Base-by-base conservation (phyloP, 2,797 vertebrate genomes). In the Paguma larvata region DNA sequence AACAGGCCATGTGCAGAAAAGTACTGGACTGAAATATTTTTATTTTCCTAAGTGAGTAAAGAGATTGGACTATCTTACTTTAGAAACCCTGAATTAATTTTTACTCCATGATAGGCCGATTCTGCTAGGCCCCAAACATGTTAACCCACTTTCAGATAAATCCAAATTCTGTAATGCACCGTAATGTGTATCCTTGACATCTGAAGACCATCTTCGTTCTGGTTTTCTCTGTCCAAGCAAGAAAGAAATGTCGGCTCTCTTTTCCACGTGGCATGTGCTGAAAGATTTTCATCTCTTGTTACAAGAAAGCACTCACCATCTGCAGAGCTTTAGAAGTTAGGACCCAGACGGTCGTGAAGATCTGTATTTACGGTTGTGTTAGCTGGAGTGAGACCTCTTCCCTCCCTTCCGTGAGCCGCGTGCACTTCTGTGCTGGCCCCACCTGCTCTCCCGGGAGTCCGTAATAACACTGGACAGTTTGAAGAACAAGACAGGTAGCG, bases 11-110 rank as follows among this genome's bases (percentile, higher is more conserved):
- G 38, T 65, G 44, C 65, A 95, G 91, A 85, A 96, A 97, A 95
- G 89, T 72, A 93, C 68, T 73, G 15, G 59, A 41, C 27, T 80
- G 32, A 94, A 87, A 70, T 87, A 13, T 38, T 72, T 82, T 86
- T 90, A 41, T 84, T 95, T 89, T 73, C 78, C 83, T 65, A 92
- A 87, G 21, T 77, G 75, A 96, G n/a, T 94, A 91, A 83, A 94
- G 93, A 48, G 32, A 89, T 95, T 87, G 13, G 80, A 82, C 25
- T 51, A 13, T 67, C 78, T 96, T 94, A 75, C 72, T 95, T 85
- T 80, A 67, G 15, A 95, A 97, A 85, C 48, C 41, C 46, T 38
- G 78, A 77, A 83, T 85, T 15, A 38, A 92, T 30, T 65, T 94
- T 89, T 73, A 88, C 19, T 93, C 19, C 25, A 94, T 84, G 63